Percentiles rank a stretch among this genome's conserved stretches.
phyloP scores from a whole-genome alignment of 1,140 invertebrate genomes.

The Heliothis subflexa region DNA sequence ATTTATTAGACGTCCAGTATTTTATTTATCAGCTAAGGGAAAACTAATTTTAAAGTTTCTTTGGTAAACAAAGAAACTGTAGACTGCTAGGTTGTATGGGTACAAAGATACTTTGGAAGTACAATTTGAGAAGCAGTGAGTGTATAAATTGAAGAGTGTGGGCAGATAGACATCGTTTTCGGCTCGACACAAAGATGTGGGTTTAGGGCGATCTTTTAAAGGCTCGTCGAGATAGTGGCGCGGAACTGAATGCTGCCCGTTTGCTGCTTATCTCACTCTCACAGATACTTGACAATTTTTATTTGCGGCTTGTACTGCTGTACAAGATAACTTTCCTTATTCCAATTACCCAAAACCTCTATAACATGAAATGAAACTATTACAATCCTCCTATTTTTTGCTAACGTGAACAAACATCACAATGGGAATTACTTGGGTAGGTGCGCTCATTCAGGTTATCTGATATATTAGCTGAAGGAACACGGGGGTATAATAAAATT shows the following conservation, averaged over 20 bases:
- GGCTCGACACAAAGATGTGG: conserved; percentile 55
- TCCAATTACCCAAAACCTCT: conserved; percentile 23
- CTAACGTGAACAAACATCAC: conserved; percentile 26
- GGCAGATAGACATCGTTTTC: conserved; percentile 50
- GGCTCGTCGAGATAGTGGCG: conserved; percentile 67
- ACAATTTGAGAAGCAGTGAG: conserved; percentile 18
- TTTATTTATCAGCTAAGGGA: conserved; percentile 35
- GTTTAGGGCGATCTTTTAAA: conserved; percentile 67
- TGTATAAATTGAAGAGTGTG: conserved; percentile 36
- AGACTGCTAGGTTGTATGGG: not conserved
- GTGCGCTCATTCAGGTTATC: conserved; percentile 19
- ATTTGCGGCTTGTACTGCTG: conserved; percentile 51
- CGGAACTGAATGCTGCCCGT: conserved; percentile 73
- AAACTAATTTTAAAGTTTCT: conserved; percentile 42
- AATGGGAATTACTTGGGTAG: conserved; percentile 20
- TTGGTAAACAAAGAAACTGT: conserved; percentile 15
- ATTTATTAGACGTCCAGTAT: conserved; percentile 38
- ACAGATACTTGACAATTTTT: conserved; percentile 67
- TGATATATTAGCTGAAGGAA: conserved; percentile 18
- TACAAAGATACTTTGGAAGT: not conserved
- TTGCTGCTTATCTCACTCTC: conserved; percentile 69
- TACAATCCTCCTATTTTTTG: conserved; percentile 25
- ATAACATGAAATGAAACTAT: conserved; percentile 13
- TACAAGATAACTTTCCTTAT: conserved; percentile 59
- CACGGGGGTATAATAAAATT: conserved; percentile 22